Evolutionary conservation across 1,140 invertebrate species (phyloP), one percentile per base, ranked within the genome.

Genomic region (Orchesella cincta): DNA sequence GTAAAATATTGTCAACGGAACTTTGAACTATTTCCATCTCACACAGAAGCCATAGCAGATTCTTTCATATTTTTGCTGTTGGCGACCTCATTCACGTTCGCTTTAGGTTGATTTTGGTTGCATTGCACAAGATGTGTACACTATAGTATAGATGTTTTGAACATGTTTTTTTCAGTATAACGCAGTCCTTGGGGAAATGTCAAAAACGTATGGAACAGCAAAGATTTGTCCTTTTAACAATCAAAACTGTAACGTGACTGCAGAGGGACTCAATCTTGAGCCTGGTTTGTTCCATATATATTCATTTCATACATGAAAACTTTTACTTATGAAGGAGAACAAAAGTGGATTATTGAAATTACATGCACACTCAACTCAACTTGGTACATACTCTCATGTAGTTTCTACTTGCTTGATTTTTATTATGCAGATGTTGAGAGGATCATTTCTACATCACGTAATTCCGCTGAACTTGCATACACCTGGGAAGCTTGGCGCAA

Each of bases 121-220:
- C n/a, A n/a, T n/a, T n/a, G n/a, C n/a, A n/a, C n/a, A n/a, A n/a
- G n/a, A n/a, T n/a, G n/a, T n/a, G n/a, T n/a, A n/a, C n/a, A n/a
- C n/a, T n/a, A n/a, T n/a, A n/a, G n/a, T n/a, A n/a, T n/a, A 12
- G 23, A 23, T 26, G 23, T 18, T 57, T 14, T 57, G n/a, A 57
- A 8, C 5, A 67, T 31, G 28, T 31, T 31, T 67, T 67, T 67
- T 33, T 8, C 86, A 95, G 93, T 94, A 94, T 84, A 94, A 94
- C 85, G 88, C 92, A n/a, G 85, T 95, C 26, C 91, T 94, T 75
- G 94, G 94, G 83, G 92, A 94, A 81, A 96, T 97, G 94, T 86
- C 94, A 51, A 90, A 91, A 1, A 90, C 95, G 20, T 96, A 94
- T 86, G 94, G 94, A 83, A 88, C 89, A 75, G 89, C 90, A 0